These are phyloP conservation scores for Oryzias melastigma DNA, from an alignment of 2,113 vertebrate species.

Conservation along the genomic window DNA sequence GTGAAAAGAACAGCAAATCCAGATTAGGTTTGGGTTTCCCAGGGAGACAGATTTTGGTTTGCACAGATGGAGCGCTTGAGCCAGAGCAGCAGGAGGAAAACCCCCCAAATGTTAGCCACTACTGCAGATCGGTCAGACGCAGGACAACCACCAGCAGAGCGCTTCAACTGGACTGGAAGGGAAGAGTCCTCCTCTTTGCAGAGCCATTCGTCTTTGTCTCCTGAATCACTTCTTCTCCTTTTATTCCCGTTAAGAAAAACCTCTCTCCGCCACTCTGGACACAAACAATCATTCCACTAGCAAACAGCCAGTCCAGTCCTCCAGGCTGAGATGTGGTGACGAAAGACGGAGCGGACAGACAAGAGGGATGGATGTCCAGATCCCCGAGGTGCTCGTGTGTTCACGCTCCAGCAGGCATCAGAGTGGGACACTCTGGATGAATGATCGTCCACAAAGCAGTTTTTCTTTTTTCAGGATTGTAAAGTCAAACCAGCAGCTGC, in stretches of 20 bases:
- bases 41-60: slow-evolving; percentile 2
- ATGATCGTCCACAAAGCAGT: slow-evolving; percentile 12
- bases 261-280: background rate
- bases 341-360: background rate
- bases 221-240: too few species aligned
- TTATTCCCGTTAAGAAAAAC: too few species aligned
- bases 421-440: slow-evolving; percentile 20
- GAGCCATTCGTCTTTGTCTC: too few species aligned
- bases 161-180: too few species aligned
- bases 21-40: slow-evolving; percentile 42
- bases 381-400: slow-evolving; percentile 21
- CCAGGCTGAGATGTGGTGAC: slow-evolving; percentile 1
- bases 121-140: background rate
- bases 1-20: slow-evolving; percentile 50
- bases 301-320: slow-evolving; percentile 10
- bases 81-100: too few species aligned
- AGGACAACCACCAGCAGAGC: background rate
- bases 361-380: slow-evolving; percentile 15
- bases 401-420: slow-evolving; percentile 43
- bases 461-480: background rate
- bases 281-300: slow-evolving; percentile 7
- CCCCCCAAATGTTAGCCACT: background rate
- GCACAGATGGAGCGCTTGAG: too few species aligned
- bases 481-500: background rate
- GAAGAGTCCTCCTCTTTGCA: too few species aligned